A percentile compares a stretch with the other conserved stretches of the same genome.
Conservation (phyloP, 1,140 invertebrate genomes). For the Conus betulinus region DNA sequence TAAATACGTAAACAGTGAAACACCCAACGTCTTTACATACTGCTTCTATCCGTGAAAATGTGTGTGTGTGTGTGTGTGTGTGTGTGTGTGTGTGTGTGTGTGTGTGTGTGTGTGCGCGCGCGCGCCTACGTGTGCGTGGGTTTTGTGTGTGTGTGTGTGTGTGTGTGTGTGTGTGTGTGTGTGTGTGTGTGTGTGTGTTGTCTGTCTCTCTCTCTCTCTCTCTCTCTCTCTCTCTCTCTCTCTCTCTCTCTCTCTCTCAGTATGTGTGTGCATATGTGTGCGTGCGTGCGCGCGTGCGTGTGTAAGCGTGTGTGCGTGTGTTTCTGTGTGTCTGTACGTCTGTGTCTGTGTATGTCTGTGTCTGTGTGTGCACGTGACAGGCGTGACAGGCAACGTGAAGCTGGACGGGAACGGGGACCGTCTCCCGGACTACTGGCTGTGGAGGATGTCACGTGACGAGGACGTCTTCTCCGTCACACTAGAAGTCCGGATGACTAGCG, state of each 20-base stretch:
- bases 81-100: too few species aligned
- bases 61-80: too few species aligned
- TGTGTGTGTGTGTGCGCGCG: too few species aligned
- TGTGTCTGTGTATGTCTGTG: background rate
- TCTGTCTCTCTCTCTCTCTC: background rate
- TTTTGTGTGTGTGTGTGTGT: too few species aligned
- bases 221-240: too few species aligned
- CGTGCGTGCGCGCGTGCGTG: background rate
- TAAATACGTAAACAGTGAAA: too few species aligned
- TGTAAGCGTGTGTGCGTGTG: background rate
- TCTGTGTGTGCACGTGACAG: slow-evolving; percentile 66
- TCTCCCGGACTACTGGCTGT: slow-evolving; percentile 62
- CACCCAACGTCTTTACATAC: too few species aligned
- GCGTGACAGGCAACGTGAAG: slow-evolving; percentile 58
- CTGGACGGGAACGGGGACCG: slow-evolving; percentile 60
- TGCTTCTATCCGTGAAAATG: too few species aligned
- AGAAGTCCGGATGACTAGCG: slow-evolving; percentile 52
- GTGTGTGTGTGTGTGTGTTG: slow-evolving; percentile 3
- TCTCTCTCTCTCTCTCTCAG: background rate
- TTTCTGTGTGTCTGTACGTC: background rate
- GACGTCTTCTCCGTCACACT: slow-evolving; percentile 47
- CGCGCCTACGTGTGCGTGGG: too few species aligned
- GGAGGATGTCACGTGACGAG: slow-evolving; percentile 43
- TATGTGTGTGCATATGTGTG: background rate
- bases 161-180: too few species aligned